These are phyloP conservation scores for Deroptyus accipitrinus DNA, from an alignment of 2,113 vertebrate species.

Conservation along the genomic window DNA sequence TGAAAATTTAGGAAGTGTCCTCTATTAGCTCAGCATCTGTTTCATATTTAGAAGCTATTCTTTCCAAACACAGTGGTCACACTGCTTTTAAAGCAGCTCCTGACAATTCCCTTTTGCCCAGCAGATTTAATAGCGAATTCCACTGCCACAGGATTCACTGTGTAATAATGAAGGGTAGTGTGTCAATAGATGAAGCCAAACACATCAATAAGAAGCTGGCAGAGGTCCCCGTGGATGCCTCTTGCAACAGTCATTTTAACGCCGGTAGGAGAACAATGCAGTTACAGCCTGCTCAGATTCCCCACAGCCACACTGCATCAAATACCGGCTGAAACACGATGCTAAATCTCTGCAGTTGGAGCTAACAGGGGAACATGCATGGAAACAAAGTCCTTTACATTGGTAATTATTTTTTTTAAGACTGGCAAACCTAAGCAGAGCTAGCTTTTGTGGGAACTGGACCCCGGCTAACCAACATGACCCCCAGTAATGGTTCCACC, in stretches of 20 bases:
- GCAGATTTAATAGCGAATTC: conserved; percentile 50
- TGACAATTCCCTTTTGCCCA: conserved; percentile 22
- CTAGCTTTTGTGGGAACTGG: background rate
- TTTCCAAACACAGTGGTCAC: background rate
- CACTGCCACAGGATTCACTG: conserved; percentile 40
- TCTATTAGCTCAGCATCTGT: conserved; percentile 20
- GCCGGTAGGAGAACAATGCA: conserved; percentile 19
- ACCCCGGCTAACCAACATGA: background rate
- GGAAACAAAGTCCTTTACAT: background rate
- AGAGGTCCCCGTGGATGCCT: conserved; percentile 20
- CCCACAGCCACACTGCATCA: conserved; percentile 37
- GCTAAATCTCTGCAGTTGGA: background rate
- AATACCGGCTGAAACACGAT: background rate
- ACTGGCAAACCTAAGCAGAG: background rate
- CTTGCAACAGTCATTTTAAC: conserved; percentile 6
- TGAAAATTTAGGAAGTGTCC: background rate
- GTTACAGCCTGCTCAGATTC: conserved; percentile 27
- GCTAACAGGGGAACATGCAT: background rate
- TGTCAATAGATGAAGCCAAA: conserved; percentile 58
- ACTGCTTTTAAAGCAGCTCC: conserved; percentile 13
- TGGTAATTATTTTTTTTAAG: background rate
- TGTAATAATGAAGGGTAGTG: conserved; percentile 38
- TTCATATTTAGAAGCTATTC: conserved; percentile 43
- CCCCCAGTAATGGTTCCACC: background rate
- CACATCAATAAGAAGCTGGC: conserved; percentile 59